Evolutionary conservation across 2,888 invertebrate species (phyloP).

Genomic region (Epicampocera succincta): DNA sequence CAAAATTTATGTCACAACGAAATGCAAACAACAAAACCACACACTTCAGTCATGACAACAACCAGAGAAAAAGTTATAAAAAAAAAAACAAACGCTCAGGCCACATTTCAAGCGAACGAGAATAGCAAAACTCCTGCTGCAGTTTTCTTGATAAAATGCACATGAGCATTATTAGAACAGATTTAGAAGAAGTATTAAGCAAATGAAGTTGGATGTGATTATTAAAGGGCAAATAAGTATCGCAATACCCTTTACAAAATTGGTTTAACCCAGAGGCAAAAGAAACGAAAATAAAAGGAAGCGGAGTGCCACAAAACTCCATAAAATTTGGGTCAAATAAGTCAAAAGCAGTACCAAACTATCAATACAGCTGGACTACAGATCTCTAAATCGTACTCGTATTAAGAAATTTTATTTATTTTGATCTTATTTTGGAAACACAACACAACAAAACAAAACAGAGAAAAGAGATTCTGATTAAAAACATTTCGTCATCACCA

Average conservation of each 20-base stretch:
- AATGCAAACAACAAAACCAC: not conserved
- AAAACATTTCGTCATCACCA: slow-evolving; percentile 37
- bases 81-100: not conserved
- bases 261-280: slow-evolving; percentile 3
- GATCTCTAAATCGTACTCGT: slow-evolving; percentile 32
- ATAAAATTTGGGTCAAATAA: slow-evolving; percentile 54
- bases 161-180: not conserved
- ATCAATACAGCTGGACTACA: not conserved
- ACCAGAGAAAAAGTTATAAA: not conserved
- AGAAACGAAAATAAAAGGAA: not conserved
- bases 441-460: too few species aligned
- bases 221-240: slow-evolving; percentile 41
- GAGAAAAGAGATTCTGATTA: slow-evolving; percentile 46
- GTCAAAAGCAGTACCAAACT: slow-evolving; percentile 35
- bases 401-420: slow-evolving; percentile 23
- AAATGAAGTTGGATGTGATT: slow-evolving; percentile 1
- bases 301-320: slow-evolving; percentile 19
- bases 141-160: slow-evolving; percentile 14
- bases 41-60: not conserved
- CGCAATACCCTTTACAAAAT: slow-evolving; percentile 25
- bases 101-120: not conserved
- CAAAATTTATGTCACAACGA: slow-evolving; percentile 19
- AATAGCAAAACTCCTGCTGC: not conserved
- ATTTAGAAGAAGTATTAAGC: not conserved
- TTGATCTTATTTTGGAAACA: slow-evolving; percentile 2